Percentiles rank a stretch among this genome's conserved stretches.
phyloP scores from a whole-genome alignment of 2,113 vertebrate genomes.

The Psilopsiagon aymara region DNA sequence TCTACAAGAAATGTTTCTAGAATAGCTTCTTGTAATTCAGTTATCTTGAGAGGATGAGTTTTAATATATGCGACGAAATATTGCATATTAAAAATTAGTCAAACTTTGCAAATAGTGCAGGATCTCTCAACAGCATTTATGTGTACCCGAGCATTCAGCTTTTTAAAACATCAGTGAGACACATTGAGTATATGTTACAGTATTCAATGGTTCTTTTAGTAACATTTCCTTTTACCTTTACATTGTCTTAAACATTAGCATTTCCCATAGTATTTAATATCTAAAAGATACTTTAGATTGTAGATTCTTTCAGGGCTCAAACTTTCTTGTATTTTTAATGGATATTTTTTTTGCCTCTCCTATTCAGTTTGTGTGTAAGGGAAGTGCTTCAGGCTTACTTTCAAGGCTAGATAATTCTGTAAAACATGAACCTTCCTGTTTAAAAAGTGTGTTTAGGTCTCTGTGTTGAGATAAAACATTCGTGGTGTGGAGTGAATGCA shows the following conservation, averaged over 20 bases:
- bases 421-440: not conserved
- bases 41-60: not conserved
- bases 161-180: not conserved
- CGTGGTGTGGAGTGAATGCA: not conserved
- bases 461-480: not conserved
- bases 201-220: not conserved
- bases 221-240: not conserved
- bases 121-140: not conserved
- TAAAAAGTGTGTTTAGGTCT: not conserved
- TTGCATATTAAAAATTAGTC: not conserved
- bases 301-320: not conserved
- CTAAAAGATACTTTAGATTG: not conserved
- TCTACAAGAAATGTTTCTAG: not conserved
- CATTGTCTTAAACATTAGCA: not conserved
- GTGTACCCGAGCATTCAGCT: not conserved
- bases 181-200: not conserved
- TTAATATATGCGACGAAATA: not conserved
- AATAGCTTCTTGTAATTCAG: not conserved
- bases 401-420: not conserved
- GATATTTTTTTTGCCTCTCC: rapidly evolving
- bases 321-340: not conserved
- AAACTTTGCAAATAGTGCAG: not conserved
- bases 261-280: not conserved
- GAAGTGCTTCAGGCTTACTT: not conserved
- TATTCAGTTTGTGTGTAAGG: not conserved